These are phyloP conservation scores for Teleiodes luculella DNA, from an alignment of 2,888 invertebrate genomes.

Conservation along the genomic window DNA sequence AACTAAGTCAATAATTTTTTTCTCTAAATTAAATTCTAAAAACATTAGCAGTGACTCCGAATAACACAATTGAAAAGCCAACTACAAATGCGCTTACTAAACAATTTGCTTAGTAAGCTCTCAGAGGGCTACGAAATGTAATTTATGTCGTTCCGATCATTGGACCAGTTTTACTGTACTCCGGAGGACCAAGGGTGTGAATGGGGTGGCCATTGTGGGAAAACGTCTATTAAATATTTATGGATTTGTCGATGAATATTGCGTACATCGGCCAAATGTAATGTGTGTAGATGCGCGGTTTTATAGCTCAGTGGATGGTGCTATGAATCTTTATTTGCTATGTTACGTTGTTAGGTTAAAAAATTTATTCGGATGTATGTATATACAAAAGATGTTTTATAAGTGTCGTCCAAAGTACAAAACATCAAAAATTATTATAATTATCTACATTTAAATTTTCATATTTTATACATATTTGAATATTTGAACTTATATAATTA, in stretches of 20 bases:
- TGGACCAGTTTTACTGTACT: slow-evolving; percentile 55
- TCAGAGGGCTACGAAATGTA: slow-evolving; percentile 46
- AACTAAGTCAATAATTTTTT: too few relatives aligned
- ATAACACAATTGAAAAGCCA: slow-evolving; percentile 37
- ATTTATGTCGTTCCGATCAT: slow-evolving; percentile 69
- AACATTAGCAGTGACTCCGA: too few relatives aligned
- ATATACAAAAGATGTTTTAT: too few relatives aligned
- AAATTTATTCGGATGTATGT: too few relatives aligned
- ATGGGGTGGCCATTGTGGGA: slow-evolving; percentile 76
- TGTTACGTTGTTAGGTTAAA: not conserved
- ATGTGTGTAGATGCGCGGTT: slow-evolving; percentile 25
- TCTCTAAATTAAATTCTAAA: too few relatives aligned
- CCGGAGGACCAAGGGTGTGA: slow-evolving; percentile 71
- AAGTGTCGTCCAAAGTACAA: too few relatives aligned
- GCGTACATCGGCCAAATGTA: slow-evolving; percentile 45
- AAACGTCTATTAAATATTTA: slow-evolving; percentile 76
- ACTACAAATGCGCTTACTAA: slow-evolving; percentile 53
- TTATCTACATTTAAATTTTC: too few relatives aligned
- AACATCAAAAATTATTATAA: too few relatives aligned
- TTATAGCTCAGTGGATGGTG: slow-evolving; percentile 6
- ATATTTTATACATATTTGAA: too few relatives aligned
- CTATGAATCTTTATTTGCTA: slow-evolving; percentile 8
- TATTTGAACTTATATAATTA: too few relatives aligned
- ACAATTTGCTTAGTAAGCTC: slow-evolving; percentile 63
- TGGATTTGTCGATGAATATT: slow-evolving; percentile 55